Conservation (phyloP, 2,113 vertebrate species). For the Gavia stellata region DNA sequence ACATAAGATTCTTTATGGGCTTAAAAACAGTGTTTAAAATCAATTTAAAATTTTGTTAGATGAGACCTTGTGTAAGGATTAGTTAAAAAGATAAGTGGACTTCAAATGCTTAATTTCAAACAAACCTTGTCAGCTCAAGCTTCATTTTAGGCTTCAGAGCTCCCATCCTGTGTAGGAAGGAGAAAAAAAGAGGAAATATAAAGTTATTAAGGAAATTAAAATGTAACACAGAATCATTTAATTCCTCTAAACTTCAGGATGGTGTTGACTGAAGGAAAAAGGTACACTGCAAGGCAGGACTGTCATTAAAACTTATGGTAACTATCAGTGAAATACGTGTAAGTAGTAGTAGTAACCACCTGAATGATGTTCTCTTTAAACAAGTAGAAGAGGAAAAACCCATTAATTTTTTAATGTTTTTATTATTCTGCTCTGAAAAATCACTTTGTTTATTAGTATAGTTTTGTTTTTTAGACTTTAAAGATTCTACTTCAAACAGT, state of each 20-base stretch:
- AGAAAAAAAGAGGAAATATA: not conserved
- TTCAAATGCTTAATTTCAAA: slow-evolving; percentile 44
- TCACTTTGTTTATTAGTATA: not conserved
- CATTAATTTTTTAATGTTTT: not conserved
- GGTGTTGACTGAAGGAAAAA: not conserved
- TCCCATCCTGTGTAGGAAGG: not conserved
- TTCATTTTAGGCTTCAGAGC: slow-evolving; percentile 50
- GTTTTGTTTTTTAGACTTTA: not conserved
- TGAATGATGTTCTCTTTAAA: not conserved
- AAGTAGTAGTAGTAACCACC: not conserved
- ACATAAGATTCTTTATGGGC: not conserved
- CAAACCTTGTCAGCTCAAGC: slow-evolving; percentile 31
- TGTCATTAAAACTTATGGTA: not conserved
- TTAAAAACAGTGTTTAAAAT: not conserved
- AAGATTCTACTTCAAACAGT: not conserved
- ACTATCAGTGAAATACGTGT: accelerated
- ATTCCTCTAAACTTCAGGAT: not conserved
- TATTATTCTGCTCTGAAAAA: not conserved
- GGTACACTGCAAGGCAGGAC: not conserved
- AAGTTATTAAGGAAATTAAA: not conserved
- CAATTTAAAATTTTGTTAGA: not conserved
- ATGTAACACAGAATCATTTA: not conserved
- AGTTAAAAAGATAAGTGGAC: slow-evolving; percentile 19
- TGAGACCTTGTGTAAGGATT: not conserved
- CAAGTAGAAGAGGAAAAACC: not conserved